These are phyloP conservation scores for Perizoma affinitatum DNA, from an alignment of 2,888 invertebrate genomes.

Conservation along the genomic window DNA sequence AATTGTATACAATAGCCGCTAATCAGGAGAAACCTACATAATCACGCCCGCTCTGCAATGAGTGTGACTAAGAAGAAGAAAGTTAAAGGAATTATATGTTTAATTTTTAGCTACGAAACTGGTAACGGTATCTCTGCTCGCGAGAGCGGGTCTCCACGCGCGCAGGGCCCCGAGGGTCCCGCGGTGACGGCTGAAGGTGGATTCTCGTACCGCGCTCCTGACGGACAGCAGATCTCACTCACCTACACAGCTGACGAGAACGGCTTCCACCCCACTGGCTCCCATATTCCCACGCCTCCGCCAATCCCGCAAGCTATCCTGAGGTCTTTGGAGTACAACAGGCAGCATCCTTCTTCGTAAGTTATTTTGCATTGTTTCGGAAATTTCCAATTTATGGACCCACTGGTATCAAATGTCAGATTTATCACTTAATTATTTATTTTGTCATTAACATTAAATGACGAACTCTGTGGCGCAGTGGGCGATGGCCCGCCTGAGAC, in stretches of 20 bases:
- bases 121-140: conserved; percentile 85
- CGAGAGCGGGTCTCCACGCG: conserved; percentile 82
- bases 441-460: too few species aligned
- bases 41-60: too few species aligned
- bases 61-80: too few species aligned
- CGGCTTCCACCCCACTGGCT: conserved; percentile 85
- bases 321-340: conserved; percentile 70
- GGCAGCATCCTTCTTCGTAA: conserved; percentile 64
- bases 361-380: conserved; percentile 44
- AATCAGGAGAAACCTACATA: too few species aligned
- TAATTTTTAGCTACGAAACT: conserved; percentile 81
- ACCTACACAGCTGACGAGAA: conserved; percentile 88
- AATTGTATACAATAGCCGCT: too few species aligned
- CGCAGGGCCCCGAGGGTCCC: conserved; percentile 72
- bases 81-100: too few species aligned
- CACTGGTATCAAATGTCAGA: too few species aligned
- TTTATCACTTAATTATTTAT: too few species aligned
- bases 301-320: conserved; percentile 83
- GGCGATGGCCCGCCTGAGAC: too few species aligned
- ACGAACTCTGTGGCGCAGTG: too few species aligned
- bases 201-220: conserved; percentile 86
- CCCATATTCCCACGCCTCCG: conserved; percentile 83
- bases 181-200: conserved; percentile 85
- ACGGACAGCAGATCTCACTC: conserved; percentile 84
- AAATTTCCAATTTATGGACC: too few species aligned